These are phyloP conservation scores for Cloeon dipterum DNA, from an alignment of 2,888 invertebrate genomes.

Conservation along the genomic window DNA sequence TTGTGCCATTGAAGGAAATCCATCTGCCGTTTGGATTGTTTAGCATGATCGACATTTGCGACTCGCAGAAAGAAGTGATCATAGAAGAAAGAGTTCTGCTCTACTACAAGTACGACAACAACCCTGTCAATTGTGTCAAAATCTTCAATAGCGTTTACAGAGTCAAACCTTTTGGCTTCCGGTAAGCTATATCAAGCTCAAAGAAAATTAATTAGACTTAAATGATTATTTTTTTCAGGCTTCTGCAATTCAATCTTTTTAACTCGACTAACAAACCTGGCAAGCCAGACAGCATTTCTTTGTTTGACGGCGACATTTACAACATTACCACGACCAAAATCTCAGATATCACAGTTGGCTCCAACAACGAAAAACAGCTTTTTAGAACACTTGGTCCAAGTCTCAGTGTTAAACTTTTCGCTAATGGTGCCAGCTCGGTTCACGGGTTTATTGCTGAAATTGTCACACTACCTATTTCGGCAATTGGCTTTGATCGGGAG, in stretches of 20 bases:
- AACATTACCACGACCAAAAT: slow-evolving; percentile 46
- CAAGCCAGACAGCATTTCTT: slow-evolving; percentile 56
- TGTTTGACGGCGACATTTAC: slow-evolving; percentile 85
- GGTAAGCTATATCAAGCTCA: slow-evolving; percentile 20
- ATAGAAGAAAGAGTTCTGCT: slow-evolving; percentile 76
- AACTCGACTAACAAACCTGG: slow-evolving; percentile 64
- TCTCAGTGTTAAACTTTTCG: slow-evolving; percentile 73
- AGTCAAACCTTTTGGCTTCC: slow-evolving; percentile 71
- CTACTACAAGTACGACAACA: slow-evolving; percentile 93
- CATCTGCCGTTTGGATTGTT: slow-evolving; percentile 78
- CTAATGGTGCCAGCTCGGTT: slow-evolving; percentile 80
- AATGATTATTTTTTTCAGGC: slow-evolving; percentile 19
- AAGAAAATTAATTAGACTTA: too few species aligned
- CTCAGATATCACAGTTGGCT: slow-evolving; percentile 46
- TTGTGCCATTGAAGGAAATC: slow-evolving; percentile 56
- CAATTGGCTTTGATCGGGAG: slow-evolving; percentile 73
- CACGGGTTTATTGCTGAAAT: slow-evolving; percentile 97
- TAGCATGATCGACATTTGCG: slow-evolving; percentile 90
- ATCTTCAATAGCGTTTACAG: slow-evolving; percentile 73
- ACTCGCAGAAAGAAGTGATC: slow-evolving; percentile 73
- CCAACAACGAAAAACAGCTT: slow-evolving; percentile 44
- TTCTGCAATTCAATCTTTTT: slow-evolving; percentile 79
- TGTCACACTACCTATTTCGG: slow-evolving; percentile 79
- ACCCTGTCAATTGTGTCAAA: slow-evolving; percentile 92
- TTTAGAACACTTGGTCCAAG: slow-evolving; percentile 55